A percentile compares a stretch with the other conserved stretches of the same genome.
phyloP scores from a whole-genome alignment of 2,888 invertebrate genomes.

The Dioctria rufipes region DNA sequence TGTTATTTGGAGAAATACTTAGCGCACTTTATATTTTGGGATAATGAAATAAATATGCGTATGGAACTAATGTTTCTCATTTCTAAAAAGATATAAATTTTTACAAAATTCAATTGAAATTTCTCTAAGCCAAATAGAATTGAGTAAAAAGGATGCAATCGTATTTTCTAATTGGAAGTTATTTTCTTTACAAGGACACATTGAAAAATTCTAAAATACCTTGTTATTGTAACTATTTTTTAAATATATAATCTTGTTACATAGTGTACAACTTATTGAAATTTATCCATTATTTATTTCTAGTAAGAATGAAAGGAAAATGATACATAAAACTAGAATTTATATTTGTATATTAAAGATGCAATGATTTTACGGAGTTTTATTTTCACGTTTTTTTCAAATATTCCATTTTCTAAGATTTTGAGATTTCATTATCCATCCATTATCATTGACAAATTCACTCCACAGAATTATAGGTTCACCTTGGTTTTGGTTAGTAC shows the following conservation, averaged over 20 bases:
- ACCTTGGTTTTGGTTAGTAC: no score
- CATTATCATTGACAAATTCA: no score
- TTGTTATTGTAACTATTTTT: constrained; percentile 46
- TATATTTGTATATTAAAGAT: constrained; percentile 49
- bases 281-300: constrained; percentile 39
- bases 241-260: constrained; percentile 49
- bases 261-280: constrained; percentile 48
- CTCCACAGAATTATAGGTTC: no score
- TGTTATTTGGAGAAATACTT: not conserved
- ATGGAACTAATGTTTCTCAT: constrained; percentile 29
- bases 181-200: constrained; percentile 36
- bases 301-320: constrained; percentile 14
- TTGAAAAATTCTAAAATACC: constrained; percentile 45
- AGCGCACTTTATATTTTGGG: not conserved
- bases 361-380: constrained; percentile 42
- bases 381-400: constrained; percentile 25
- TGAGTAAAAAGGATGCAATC: constrained; percentile 39
- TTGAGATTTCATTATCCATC: no score
- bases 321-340: constrained; percentile 37
- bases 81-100: constrained; percentile 1
- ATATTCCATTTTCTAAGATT: not conserved
- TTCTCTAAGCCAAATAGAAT: constrained; percentile 38
- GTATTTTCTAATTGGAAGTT: constrained; percentile 44
- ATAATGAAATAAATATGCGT: not conserved
- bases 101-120: not conserved